Percentiles rank a stretch among this genome's conserved stretches.
These are phyloP conservation scores for Nothoprocta perdicaria DNA, from an alignment of 2,113 vertebrate genomes.

Conservation along the genomic window DNA sequence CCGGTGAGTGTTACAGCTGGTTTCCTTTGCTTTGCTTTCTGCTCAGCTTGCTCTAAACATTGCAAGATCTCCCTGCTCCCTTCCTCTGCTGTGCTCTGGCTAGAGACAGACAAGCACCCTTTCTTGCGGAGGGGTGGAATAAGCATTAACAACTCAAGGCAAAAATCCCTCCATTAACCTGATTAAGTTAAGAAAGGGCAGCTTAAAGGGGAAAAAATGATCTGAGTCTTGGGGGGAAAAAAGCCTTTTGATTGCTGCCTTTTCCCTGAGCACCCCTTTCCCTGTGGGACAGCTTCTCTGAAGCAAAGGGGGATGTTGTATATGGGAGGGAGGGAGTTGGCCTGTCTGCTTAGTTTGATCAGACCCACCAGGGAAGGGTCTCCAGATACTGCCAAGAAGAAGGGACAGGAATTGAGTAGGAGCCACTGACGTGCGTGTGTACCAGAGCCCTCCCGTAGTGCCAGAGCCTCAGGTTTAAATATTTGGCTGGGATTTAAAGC, in stretches of 20 bases:
- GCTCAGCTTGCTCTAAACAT: constrained; percentile 49
- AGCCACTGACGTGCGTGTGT: neutral
- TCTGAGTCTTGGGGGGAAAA: neutral
- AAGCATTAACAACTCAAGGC: constrained; percentile 53
- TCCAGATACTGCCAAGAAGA: neutral
- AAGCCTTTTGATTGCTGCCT: neutral
- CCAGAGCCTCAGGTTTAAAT: neutral
- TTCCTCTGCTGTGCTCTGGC: constrained; percentile 52
- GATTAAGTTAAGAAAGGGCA: constrained; percentile 59
- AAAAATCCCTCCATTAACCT: constrained; percentile 62
- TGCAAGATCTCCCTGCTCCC: constrained; percentile 59
- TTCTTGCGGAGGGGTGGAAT: constrained; percentile 67
- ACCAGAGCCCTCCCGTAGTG: neutral
- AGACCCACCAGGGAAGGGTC: neutral
- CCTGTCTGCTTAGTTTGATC: neutral
- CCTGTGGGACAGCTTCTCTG: neutral
- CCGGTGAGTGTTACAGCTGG: constrained; percentile 73
- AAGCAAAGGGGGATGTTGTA: neutral
- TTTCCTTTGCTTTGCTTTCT: constrained; percentile 47
- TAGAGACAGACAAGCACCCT: constrained; percentile 46
- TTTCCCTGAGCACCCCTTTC: neutral
- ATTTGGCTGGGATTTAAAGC: neutral
- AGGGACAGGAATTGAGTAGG: neutral
- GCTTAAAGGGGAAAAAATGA: constrained; percentile 15
- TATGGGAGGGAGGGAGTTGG: neutral